A percentile compares a stretch with the other conserved stretches of the same genome.
Evolutionary conservation across 2,113 vertebrate species (phyloP).

Genomic region (crab-eating macaque (Macaca fascicularis)): DNA sequence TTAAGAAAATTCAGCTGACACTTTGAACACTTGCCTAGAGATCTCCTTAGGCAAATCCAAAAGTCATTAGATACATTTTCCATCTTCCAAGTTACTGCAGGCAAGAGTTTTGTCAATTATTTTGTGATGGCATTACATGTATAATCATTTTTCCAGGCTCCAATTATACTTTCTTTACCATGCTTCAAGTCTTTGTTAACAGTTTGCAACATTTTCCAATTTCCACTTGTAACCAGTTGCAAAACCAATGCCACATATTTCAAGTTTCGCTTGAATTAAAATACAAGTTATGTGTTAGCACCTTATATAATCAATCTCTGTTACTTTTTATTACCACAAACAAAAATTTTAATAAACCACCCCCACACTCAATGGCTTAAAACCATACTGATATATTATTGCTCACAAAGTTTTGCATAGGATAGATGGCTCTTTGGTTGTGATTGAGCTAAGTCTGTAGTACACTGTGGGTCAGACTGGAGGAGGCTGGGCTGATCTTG

Average conservation of each 20-base stretch:
- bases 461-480: not conserved
- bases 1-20: slow-evolving; percentile 43
- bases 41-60: slow-evolving; percentile 57
- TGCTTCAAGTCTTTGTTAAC: not conserved
- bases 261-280: not conserved
- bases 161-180: not conserved
- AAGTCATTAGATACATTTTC: slow-evolving; percentile 32
- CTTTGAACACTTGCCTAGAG: slow-evolving; percentile 6
- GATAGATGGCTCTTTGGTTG: not conserved
- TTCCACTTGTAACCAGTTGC: not conserved
- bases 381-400: not conserved
- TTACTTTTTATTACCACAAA: not conserved
- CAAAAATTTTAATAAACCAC: not conserved
- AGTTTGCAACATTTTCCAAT: not conserved
- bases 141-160: slow-evolving; percentile 30
- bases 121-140: slow-evolving; percentile 1
- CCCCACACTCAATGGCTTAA: not conserved
- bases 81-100: slow-evolving; percentile 29
- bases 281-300: not conserved
- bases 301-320: not conserved
- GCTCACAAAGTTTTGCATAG: not conserved
- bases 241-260: not conserved
- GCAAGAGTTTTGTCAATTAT: slow-evolving; percentile 37
- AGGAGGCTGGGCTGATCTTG: not conserved
- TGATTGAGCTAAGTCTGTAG: not conserved